A percentile compares a stretch with the other conserved stretches of the same genome.
Conservation (phyloP, 2,888 invertebrate species). For the Drosophila mayaguana region DNA sequence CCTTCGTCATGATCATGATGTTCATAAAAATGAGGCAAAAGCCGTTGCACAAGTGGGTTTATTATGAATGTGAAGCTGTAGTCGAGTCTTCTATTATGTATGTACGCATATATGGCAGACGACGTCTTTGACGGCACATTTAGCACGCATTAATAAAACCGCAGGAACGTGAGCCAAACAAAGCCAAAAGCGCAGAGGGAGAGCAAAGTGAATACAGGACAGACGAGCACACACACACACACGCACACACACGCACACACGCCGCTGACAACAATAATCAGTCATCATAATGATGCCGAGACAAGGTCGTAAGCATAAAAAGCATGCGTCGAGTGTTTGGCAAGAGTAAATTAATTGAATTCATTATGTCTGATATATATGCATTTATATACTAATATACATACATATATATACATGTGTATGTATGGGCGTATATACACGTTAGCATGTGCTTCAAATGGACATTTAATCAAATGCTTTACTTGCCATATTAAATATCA, state of each 20-base stretch:
- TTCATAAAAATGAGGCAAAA: constrained; percentile 47
- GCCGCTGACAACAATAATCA: constrained; percentile 62
- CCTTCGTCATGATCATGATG: constrained; percentile 25
- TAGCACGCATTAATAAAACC: constrained; percentile 75
- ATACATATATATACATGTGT: not conserved
- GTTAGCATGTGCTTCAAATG: constrained; percentile 48
- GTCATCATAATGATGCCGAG: constrained; percentile 73
- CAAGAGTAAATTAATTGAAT: constrained; percentile 76
- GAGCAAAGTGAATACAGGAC: constrained; percentile 25
- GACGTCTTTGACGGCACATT: constrained; percentile 68
- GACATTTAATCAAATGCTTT: constrained; percentile 67
- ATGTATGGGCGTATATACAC: constrained; percentile 5
- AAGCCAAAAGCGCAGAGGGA: constrained; percentile 28
- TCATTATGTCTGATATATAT: constrained; percentile 72
- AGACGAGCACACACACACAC: constrained; percentile 11
- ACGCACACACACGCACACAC: constrained; percentile 2
- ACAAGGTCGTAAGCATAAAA: constrained; percentile 48
- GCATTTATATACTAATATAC: not conserved
- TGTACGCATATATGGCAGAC: constrained; percentile 38
- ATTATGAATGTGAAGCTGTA: constrained; percentile 59
- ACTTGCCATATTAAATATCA: constrained; percentile 51
- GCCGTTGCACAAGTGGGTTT: constrained; percentile 27
- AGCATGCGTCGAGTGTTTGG: constrained; percentile 47
- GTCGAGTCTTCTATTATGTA: constrained; percentile 45
- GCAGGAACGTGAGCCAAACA: constrained; percentile 58